Percentiles rank a stretch among this genome's conserved stretches.
Conservation (phyloP, 2,888 invertebrate species). For the Brassicogethes aeneus region DNA sequence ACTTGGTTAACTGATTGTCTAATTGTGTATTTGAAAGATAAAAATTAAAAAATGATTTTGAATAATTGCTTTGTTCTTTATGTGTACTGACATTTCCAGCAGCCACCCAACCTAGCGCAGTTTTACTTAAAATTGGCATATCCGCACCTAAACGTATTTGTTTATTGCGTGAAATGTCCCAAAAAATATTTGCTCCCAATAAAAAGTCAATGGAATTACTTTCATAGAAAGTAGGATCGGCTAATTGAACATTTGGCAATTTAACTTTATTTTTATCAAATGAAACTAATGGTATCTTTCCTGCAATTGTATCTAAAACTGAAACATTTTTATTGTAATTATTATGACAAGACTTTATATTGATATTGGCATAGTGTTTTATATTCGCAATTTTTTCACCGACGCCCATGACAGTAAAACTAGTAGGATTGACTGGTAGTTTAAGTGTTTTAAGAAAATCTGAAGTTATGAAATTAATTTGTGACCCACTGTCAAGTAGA, state of each 20-base stretch:
- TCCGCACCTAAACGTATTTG: slow-evolving; percentile 1
- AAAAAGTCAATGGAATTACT: neutral
- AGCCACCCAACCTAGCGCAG: neutral
- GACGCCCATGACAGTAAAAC: too few species aligned
- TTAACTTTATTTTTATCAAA: too few species aligned
- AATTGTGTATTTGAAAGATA: slow-evolving; percentile 2
- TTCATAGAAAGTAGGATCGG: neutral
- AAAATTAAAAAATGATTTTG: neutral
- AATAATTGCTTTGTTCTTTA: neutral
- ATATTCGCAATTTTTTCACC: too few species aligned
- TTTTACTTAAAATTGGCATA: neutral
- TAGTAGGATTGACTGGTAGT: too few species aligned
- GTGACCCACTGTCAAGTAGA: too few species aligned
- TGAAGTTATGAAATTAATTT: too few species aligned
- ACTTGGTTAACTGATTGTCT: neutral
- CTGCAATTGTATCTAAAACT: too few species aligned
- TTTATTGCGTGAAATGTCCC: neutral
- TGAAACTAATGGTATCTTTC: too few species aligned
- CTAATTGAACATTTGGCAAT: neutral
- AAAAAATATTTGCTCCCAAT: neutral
- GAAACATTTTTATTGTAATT: too few species aligned
- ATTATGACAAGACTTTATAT: too few species aligned
- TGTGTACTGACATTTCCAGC: neutral
- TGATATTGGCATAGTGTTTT: too few species aligned
- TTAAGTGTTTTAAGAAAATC: too few species aligned